A percentile compares a stretch with the other conserved stretches of the same genome.
phyloP scores from a whole-genome alignment of 2,888 invertebrate species.

The Drosophila crucigera region DNA sequence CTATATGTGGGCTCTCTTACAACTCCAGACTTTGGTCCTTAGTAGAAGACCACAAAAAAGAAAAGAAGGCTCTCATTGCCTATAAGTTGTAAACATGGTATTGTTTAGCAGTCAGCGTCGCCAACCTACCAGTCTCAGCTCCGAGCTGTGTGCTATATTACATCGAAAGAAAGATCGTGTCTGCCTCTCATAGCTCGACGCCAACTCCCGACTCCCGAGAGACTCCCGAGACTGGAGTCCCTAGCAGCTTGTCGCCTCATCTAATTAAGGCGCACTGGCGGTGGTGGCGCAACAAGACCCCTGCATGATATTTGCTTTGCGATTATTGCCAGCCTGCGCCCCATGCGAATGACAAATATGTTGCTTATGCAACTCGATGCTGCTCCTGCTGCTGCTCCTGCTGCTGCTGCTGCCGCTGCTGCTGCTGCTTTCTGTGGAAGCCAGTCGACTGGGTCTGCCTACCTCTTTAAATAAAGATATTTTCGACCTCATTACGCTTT shows the following conservation, averaged over 20 bases:
- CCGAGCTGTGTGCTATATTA: conserved; percentile 50
- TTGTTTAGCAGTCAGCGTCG: conserved; percentile 54
- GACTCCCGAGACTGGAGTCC: conserved; percentile 16
- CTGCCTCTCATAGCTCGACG: conserved; percentile 43
- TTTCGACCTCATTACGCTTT: conserved; percentile 81
- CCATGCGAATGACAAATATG: conserved; percentile 79
- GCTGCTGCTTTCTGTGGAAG: conserved; percentile 62
- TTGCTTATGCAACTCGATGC: conserved; percentile 47
- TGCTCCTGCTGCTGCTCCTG: conserved; percentile 9
- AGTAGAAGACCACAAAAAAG: conserved; percentile 42
- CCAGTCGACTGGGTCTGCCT: conserved; percentile 26
- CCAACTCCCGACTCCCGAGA: conserved; percentile 17
- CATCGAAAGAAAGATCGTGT: conserved; percentile 69
- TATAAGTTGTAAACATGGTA: conserved; percentile 83
- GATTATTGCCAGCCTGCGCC: conserved; percentile 65
- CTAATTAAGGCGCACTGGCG: conserved; percentile 75
- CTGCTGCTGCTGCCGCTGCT: conserved; percentile 7
- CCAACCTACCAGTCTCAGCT: conserved; percentile 18
- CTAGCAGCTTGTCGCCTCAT: conserved; percentile 75
- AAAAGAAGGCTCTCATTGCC: conserved; percentile 47
- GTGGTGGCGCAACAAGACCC: conserved; percentile 69
- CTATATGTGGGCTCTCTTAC: conserved; percentile 27
- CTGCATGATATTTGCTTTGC: conserved; percentile 75
- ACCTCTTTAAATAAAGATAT: conserved; percentile 78
- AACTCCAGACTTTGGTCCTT: conserved; percentile 30